Percentiles rank a stretch among this genome's conserved stretches.
Conservation (phyloP, 2,113 vertebrate genomes). For the Leptobrachium ailaonicum region DNA sequence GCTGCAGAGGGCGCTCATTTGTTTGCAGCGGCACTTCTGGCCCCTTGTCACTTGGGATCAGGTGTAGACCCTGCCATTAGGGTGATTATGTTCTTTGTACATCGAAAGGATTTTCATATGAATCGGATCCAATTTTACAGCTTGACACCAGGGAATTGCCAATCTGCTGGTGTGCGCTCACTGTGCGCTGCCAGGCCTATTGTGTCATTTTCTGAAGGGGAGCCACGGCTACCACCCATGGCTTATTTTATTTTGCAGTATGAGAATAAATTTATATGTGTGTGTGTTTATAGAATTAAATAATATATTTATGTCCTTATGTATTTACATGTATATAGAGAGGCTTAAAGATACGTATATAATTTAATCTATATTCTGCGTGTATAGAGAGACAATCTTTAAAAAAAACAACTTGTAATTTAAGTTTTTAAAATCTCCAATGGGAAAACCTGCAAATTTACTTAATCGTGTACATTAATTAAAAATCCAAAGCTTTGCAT, state of each 20-base stretch:
- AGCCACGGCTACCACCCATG: neutral
- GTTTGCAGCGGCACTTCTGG: neutral
- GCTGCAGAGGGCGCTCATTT: constrained; percentile 9
- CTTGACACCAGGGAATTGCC: constrained; percentile 15
- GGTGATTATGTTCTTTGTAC: constrained; percentile 31
- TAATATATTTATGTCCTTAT: no score
- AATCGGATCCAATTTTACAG: constrained; percentile 31
- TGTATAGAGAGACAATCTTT: no score
- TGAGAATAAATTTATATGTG: no score
- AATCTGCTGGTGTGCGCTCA: constrained; percentile 18
- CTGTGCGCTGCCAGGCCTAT: constrained; percentile 12
- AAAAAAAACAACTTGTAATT: no score
- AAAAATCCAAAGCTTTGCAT: no score
- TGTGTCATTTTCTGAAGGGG: constrained; percentile 14
- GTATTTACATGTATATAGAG: no score
- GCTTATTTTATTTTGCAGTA: neutral
- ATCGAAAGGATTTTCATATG: constrained; percentile 36
- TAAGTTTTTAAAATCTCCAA: no score
- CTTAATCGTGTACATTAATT: no score
- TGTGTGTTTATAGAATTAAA: no score
- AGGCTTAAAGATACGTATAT: no score
- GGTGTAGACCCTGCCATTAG: constrained; percentile 31
- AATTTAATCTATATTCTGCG: no score
- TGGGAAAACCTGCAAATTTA: no score
- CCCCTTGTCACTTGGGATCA: constrained; percentile 21